A percentile compares a stretch with the other conserved stretches of the same genome.
phyloP scores from a whole-genome alignment of 2,888 invertebrate genomes.

The Seira sanloemensis region DNA sequence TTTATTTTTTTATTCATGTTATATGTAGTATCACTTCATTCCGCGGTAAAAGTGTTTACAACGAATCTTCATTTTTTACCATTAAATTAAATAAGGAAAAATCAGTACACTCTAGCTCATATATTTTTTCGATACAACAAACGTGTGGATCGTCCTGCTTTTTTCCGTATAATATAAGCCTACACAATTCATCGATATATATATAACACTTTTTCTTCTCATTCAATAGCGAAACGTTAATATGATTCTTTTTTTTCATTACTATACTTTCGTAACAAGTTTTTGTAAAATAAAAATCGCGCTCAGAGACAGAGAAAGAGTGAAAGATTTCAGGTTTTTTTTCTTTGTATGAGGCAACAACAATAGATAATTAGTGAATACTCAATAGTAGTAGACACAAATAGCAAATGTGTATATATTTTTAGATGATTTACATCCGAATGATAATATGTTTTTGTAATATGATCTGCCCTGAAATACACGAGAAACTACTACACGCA shows the following conservation, averaged over 20 bases:
- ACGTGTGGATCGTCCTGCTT: too few relatives aligned
- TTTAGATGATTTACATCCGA: too few relatives aligned
- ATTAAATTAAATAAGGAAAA: slow-evolving; percentile 1
- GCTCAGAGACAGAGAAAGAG: slow-evolving; percentile 1
- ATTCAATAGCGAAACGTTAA: neutral
- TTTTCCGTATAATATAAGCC: too few relatives aligned
- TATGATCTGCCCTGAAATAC: neutral
- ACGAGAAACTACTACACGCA: too few relatives aligned
- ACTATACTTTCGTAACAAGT: neutral
- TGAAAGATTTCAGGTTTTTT: slow-evolving; percentile 57
- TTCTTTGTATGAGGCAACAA: slow-evolving; percentile 21
- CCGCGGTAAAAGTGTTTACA: slow-evolving; percentile 4
- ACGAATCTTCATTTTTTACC: neutral
- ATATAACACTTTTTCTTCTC: neutral
- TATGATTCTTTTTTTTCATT: neutral
- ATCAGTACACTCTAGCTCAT: neutral
- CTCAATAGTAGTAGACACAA: too few relatives aligned
- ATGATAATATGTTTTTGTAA: too few relatives aligned
- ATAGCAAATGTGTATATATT: too few relatives aligned
- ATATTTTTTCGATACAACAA: too few relatives aligned
- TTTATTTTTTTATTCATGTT: too few relatives aligned
- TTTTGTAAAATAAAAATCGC: neutral
- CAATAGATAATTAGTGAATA: too few relatives aligned
- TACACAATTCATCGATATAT: neutral
- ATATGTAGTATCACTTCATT: slow-evolving; percentile 11